These are phyloP conservation scores for Therioaphis trifolii DNA, from an alignment of 2,888 invertebrate species.

Conservation along the genomic window DNA sequence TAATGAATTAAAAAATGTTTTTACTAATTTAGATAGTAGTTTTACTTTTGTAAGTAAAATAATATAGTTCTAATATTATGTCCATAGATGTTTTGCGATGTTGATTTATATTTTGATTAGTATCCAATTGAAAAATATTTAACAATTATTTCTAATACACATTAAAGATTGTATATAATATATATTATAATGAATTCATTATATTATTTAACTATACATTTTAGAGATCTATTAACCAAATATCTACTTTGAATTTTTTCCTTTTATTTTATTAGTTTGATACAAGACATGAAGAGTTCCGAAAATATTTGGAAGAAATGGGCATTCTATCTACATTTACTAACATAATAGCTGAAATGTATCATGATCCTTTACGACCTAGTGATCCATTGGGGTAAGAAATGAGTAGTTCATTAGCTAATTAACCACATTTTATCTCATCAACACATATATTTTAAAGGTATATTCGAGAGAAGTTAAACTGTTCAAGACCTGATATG, in stretches of 20 bases:
- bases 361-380: slow-evolving; percentile 51
- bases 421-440: neutral
- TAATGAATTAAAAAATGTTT: too few relatives aligned
- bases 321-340: slow-evolving; percentile 47
- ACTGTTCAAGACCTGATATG: slow-evolving; percentile 18
- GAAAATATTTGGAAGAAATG: slow-evolving; percentile 55
- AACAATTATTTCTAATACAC: too few relatives aligned
- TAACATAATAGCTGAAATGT: slow-evolving; percentile 55
- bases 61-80: too few relatives aligned
- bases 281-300: slow-evolving; percentile 56
- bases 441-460: slow-evolving; percentile 15
- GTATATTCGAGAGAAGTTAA: slow-evolving; percentile 35
- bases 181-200: too few relatives aligned
- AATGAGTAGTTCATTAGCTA: neutral
- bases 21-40: too few relatives aligned
- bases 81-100: too few relatives aligned
- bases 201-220: too few relatives aligned
- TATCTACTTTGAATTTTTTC: too few relatives aligned
- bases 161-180: too few relatives aligned
- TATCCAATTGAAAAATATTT: too few relatives aligned
- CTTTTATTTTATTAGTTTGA: slow-evolving; percentile 35
- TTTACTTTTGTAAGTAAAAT: too few relatives aligned
- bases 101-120: too few relatives aligned
- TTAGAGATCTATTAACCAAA: neutral
- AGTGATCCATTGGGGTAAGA: slow-evolving; percentile 48